phyloP scores from a whole-genome alignment of 2,113 vertebrate genomes.

The Bungarus multicinctus region DNA sequence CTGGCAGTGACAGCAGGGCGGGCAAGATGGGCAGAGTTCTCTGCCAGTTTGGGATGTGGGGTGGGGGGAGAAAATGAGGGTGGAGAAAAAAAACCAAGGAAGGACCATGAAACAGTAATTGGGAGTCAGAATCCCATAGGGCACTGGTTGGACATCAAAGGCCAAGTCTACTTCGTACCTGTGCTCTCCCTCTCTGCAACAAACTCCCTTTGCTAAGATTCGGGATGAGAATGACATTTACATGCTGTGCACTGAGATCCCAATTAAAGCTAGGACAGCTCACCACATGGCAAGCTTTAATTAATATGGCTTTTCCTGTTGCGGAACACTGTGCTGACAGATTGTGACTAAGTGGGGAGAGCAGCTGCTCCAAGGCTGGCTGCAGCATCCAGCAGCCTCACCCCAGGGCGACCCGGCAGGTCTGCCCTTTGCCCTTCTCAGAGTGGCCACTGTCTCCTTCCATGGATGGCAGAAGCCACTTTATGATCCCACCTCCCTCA shows the following conservation, averaged over 20 bases:
- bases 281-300: slow-evolving; percentile 36
- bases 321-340: slow-evolving; percentile 43
- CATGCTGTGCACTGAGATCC: slow-evolving; percentile 19
- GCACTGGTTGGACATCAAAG: slow-evolving; percentile 20
- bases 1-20: not conserved
- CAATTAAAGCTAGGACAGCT: slow-evolving; percentile 47
- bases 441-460: not conserved
- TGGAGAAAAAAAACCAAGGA: not conserved
- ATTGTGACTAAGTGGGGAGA: slow-evolving; percentile 29
- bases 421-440: not conserved
- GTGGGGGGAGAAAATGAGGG: not conserved
- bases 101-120: not conserved
- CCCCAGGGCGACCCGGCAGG: not conserved
- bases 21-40: not conserved
- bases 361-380: slow-evolving; percentile 7
- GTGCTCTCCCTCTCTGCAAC: not conserved
- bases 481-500: not conserved
- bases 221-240: slow-evolving; percentile 29
- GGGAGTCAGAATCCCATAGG: slow-evolving; percentile 8
- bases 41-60: not conserved
- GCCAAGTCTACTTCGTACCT: not conserved
- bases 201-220: not conserved
- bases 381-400: not conserved
- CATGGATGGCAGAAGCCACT: too few species aligned
- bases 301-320: slow-evolving; percentile 53